Evolutionary conservation across 2,113 vertebrate genomes (phyloP).

Genomic region (Psittacus erithacus): DNA sequence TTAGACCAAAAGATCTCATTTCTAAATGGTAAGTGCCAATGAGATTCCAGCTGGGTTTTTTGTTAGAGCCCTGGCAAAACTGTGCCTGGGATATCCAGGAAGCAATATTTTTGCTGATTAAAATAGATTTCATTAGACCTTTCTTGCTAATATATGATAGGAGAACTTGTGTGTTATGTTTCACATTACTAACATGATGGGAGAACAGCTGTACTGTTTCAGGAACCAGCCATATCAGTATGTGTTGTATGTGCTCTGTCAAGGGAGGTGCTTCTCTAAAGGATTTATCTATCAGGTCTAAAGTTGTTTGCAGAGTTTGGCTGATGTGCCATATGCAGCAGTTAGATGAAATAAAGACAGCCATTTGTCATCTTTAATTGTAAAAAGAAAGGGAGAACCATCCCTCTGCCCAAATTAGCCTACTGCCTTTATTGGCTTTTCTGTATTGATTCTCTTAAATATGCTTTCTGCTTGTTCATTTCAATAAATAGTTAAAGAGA

Average conservation of each 20-base stretch:
- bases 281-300: not conserved
- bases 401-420: not conserved
- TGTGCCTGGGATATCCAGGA: not conserved
- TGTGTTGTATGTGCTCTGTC: not conserved
- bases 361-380: not conserved
- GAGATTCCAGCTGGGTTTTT: not conserved
- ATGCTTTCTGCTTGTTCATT: not conserved
- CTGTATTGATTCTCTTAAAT: not conserved
- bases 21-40: not conserved
- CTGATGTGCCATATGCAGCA: not conserved
- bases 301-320: not conserved
- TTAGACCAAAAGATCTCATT: not conserved
- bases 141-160: not conserved
- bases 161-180: not conserved
- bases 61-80: not conserved
- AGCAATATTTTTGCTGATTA: not conserved
- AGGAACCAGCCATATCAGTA: not conserved
- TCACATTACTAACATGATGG: not conserved
- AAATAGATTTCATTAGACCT: not conserved
- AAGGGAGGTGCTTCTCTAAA: not conserved
- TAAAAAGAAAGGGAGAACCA: not conserved
- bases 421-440: not conserved
- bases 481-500: not conserved
- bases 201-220: not conserved
- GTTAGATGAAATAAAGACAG: not conserved